Conservation (phyloP, 2,113 vertebrate species). For the Oceanodroma tethys region DNA sequence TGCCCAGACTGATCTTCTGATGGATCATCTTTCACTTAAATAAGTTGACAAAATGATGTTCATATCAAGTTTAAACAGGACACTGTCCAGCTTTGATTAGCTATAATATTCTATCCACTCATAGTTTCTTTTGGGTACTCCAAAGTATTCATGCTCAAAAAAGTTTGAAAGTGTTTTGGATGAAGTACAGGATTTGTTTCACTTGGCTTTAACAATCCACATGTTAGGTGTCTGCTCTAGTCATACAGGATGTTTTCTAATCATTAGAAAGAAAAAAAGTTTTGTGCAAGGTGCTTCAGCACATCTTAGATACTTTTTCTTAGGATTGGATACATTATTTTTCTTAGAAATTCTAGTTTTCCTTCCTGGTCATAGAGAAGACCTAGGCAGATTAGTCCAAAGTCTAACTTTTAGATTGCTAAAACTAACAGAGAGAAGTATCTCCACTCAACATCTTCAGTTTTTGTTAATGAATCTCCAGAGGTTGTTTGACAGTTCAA, state of each 20-base stretch:
- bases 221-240: background rate
- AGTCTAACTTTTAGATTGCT: background rate
- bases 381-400: background rate
- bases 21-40: background rate
- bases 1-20: background rate
- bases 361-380: background rate
- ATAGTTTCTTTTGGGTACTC: background rate
- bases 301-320: background rate
- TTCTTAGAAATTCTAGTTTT: background rate
- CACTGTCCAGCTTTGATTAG: background rate
- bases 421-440: background rate
- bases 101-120: background rate
- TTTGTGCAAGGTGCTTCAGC: background rate
- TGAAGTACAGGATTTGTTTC: background rate
- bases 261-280: background rate
- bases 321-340: background rate
- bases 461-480: background rate
- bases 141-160: background rate
- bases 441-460: background rate
- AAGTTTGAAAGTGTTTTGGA: background rate
- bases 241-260: background rate
- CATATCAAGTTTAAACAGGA: background rate
- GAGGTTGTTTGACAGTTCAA: background rate
- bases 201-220: background rate
- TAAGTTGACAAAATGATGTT: background rate